phyloP scores from a whole-genome alignment of 2,113 vertebrate genomes.

The Puma concolor region DNA sequence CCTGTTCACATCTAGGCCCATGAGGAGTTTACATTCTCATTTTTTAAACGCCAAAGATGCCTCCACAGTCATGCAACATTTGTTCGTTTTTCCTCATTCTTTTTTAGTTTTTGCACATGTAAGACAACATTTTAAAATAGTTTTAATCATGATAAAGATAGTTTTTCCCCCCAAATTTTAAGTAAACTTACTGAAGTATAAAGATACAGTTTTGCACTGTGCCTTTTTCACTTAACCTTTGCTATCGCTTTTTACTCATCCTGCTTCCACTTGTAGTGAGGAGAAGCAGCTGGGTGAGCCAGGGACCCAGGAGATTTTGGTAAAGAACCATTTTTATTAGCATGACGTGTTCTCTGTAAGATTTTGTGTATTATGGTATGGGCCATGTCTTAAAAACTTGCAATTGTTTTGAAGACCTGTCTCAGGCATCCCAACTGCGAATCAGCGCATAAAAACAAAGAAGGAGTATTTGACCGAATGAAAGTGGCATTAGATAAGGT shows the following conservation, averaged over 20 bases:
- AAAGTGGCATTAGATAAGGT: slow-evolving; percentile 96
- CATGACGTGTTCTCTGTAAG: slow-evolving; percentile 70
- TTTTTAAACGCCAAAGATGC: not conserved
- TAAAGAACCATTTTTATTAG: slow-evolving; percentile 80
- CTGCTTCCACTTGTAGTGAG: slow-evolving; percentile 79
- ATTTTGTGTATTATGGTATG: slow-evolving; percentile 39
- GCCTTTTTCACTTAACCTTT: slow-evolving; percentile 75
- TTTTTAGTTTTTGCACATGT: not conserved
- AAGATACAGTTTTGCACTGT: slow-evolving; percentile 50
- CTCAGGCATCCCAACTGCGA: slow-evolving; percentile 99
- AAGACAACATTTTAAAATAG: not conserved
- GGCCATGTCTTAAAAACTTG: not conserved
- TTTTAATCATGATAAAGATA: slow-evolving; percentile 24
- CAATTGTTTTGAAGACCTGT: slow-evolving; percentile 92
- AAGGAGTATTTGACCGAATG: slow-evolving; percentile 97
- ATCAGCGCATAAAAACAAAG: slow-evolving; percentile 97
- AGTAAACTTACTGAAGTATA: slow-evolving; percentile 10
- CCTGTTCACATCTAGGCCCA: not conserved
- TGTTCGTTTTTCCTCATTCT: not conserved
- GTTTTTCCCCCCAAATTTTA: accelerated
- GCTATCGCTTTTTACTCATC: slow-evolving; percentile 77
- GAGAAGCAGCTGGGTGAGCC: slow-evolving; percentile 78
- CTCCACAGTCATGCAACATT: not conserved
- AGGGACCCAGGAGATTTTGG: slow-evolving; percentile 75
- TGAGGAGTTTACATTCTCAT: not conserved